Base-by-base conservation (phyloP, 2,888 invertebrate species). In the Colostygia pectinataria region DNA sequence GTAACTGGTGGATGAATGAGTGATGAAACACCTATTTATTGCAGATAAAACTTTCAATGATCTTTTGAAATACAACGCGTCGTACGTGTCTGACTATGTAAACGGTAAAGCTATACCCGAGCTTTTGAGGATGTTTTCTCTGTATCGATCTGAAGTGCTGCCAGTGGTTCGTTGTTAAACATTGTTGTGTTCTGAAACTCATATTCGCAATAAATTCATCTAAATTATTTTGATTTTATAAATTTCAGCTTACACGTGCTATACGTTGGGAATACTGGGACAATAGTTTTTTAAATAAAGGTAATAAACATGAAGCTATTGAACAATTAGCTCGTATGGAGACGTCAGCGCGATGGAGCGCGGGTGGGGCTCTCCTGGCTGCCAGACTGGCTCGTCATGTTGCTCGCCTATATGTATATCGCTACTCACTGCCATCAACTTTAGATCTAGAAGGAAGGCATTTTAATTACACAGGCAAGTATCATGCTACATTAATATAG, bases 261-360 rank as follows among this genome's bases (percentile, higher is more conserved):
- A 77, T 93, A 15, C 87, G 83, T 54, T 93, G 93, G 92, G 91
- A 92, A 67, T 93, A 91, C 64, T 82, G 91, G 65, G 83, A 81
- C 27, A 63, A 77, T 3, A 74, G 73, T 46, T 50, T 62, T 18
- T 66, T 60, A 45, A 57, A 36, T 33, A 74, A 80, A 18, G 80
- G 75, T 12, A 83, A 88, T 50, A 69, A 78, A 9, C 59, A 78
- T 28, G 67, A 77, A 31, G 71, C 90, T 5, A 63, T 91, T 8
- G 89, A 92, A 54, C 82, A 83, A 25, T 61, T 92, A 24, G 89
- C 89, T 52, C 77, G 88, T 63, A 85, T 93, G 58, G 92, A 93
- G 68, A 91, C 92, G 12, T 92, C 93, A 46, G 89, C 92, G 0
- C 91, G 89, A 66, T 88, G 85, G 83, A 80, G 91, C 46, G 92